Conservation (phyloP, 2,113 vertebrate species). For the Varanus salvator region DNA sequence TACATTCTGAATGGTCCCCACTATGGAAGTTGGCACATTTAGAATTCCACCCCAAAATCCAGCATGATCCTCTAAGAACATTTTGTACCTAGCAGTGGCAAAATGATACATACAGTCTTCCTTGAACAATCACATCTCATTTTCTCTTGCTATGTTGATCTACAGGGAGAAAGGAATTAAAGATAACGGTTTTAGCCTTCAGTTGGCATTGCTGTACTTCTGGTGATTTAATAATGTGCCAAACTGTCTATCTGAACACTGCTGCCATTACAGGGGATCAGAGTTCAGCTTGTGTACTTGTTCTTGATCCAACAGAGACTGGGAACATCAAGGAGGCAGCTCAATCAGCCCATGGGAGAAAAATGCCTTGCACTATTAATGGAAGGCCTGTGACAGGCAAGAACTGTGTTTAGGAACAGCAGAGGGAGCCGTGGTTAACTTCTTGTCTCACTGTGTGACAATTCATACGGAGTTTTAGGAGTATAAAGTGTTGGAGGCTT, state of each 20-base stretch:
- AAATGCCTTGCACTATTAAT: neutral
- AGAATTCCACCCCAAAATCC: conserved; percentile 1
- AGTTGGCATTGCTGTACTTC: neutral
- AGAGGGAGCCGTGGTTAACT: conserved; percentile 7
- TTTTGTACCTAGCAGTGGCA: neutral
- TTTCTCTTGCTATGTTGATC: neutral
- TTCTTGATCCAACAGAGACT: neutral
- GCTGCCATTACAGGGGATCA: neutral
- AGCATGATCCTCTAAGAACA: neutral
- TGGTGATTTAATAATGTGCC: neutral
- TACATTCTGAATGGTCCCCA: neutral
- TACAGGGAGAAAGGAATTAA: neutral
- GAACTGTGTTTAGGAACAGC: conserved; percentile 24
- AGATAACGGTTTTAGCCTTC: neutral
- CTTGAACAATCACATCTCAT: neutral
- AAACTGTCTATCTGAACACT: neutral
- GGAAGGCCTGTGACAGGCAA: neutral
- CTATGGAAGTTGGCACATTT: neutral
- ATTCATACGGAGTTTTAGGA: neutral
- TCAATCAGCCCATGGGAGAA: neutral
- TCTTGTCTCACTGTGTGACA: conserved; percentile 2
- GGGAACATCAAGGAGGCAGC: conserved; percentile 25
- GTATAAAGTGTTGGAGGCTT: neutral
- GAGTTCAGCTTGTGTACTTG: neutral
- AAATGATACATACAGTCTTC: neutral